Base-by-base conservation (phyloP, 2,888 invertebrate species). In the Dryobota labecula region DNA sequence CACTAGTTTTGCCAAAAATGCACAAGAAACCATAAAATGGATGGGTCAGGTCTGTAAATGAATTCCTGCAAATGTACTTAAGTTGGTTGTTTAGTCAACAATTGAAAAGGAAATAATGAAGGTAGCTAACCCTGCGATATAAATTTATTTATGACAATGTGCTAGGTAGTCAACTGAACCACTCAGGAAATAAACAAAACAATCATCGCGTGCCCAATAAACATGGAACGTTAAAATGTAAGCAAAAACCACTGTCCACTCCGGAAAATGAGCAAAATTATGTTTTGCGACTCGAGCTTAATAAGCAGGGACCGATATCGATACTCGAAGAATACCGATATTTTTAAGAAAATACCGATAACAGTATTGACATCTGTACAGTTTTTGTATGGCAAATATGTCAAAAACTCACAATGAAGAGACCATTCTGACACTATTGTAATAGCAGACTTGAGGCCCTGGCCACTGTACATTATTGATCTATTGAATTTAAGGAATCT, bases 151-250 rank as follows among this genome's bases (percentile, higher is more conserved):
- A 20, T 27, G n/a, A 30, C n/a, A 18, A 38, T 33, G 30, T 24
- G 30, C 38, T 51, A 33, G 18, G 9, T 36, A 43, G 41, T 18
- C 2, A 51, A 18, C 43, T 27, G 20, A 71, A 73, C 13, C 41
- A 27, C n/a, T 11, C 62, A 30, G 43, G 18, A 53, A 61, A 70
- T 56, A 47, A 69, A 38, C n/a, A 54, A 71, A 70, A 56, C 56
- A 70, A 49, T 41, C 30, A 11, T 57, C 41, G 58, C 41, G 20
- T 70, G 38, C 41, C 30, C 38, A 58, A 41, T 47, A 41, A 57
- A 57, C 36, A 15, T 38, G 54, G 27, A 69, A 43, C 27, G n/a
- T 30, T 43, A 27, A 49, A 70, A 57, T 45, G 15, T 54, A 54
- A 33, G 38, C 65, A 24, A 18, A 30, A 9, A n/a, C 27, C 38